Evolutionary conservation across 2,113 vertebrate genomes (phyloP).

Genomic region (Rhinopithecus roxellana): DNA sequence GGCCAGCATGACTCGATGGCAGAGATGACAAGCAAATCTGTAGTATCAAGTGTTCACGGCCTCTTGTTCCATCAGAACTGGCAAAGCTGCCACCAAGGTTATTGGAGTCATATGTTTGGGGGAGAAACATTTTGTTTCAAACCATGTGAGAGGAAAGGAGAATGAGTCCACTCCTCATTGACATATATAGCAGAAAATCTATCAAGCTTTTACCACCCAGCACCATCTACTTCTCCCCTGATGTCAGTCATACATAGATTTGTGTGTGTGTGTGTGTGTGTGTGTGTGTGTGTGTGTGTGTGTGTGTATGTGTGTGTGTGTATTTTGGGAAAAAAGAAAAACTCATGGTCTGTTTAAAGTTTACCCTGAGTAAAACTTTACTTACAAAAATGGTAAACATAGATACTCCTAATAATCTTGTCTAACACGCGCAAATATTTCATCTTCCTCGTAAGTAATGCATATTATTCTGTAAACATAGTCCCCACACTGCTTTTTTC

Average conservation of each 20-base stretch:
- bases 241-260: neutral
- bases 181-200: neutral
- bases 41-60: conserved; percentile 54
- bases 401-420: neutral
- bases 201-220: neutral
- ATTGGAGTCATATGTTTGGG: conserved; percentile 48
- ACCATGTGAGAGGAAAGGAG: conserved; percentile 48
- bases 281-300: too few relatives aligned
- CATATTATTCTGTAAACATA: neutral
- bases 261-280: too few relatives aligned
- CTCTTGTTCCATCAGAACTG: conserved; percentile 73
- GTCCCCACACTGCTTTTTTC: neutral
- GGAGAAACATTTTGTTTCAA: conserved; percentile 66
- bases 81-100: conserved; percentile 53
- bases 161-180: neutral
- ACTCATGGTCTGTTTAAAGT: neutral
- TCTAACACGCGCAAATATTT: neutral
- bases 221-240: too few relatives aligned
- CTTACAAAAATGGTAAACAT: neutral
- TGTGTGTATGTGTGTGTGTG: neutral
- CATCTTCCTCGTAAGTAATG: neutral
- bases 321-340: neutral
- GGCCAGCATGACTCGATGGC: conserved; percentile 45
- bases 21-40: conserved; percentile 71
- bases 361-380: neutral